Conservation (phyloP, 1,140 invertebrate species). For the Tetramorium parvispinum region DNA sequence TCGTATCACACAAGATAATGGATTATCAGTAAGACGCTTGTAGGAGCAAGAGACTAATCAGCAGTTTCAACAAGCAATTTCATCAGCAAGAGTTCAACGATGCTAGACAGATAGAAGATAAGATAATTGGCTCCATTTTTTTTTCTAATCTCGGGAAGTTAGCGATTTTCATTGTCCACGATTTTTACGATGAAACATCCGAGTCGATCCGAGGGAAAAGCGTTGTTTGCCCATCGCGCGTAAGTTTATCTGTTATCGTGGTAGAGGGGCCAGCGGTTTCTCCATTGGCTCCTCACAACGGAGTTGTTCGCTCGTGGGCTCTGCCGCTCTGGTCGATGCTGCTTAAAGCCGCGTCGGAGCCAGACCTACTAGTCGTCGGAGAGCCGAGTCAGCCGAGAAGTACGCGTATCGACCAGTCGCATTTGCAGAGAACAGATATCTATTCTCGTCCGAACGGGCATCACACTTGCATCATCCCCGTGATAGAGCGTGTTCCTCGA, state of each 20-base stretch:
- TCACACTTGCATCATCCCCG: not conserved
- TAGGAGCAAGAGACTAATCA: not conserved
- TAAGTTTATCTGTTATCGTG: slow-evolving; percentile 33
- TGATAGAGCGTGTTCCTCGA: not conserved
- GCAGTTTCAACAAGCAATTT: too few species aligned
- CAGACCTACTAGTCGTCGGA: slow-evolving; percentile 58
- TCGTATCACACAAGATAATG: not conserved
- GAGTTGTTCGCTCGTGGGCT: slow-evolving; percentile 39
- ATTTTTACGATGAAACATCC: not conserved
- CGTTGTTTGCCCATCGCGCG: slow-evolving; percentile 29
- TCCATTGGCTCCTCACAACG: slow-evolving; percentile 55
- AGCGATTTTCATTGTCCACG: not conserved
- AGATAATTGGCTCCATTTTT: not conserved
- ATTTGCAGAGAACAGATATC: not conserved
- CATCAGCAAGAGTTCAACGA: not conserved
- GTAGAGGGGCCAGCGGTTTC: slow-evolving; percentile 53
- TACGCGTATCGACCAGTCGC: not conserved
- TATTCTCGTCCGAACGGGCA: not conserved
- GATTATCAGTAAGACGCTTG: not conserved
- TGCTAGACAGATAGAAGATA: not conserved
- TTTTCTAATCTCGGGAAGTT: not conserved
- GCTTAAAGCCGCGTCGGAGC: slow-evolving; percentile 66
- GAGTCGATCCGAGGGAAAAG: slow-evolving; percentile 5
- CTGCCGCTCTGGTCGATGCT: slow-evolving; percentile 68
- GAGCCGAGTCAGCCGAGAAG: not conserved